Evolutionary conservation across 2,113 vertebrate genomes (phyloP).

Genomic region (Eleginops maclovinus): DNA sequence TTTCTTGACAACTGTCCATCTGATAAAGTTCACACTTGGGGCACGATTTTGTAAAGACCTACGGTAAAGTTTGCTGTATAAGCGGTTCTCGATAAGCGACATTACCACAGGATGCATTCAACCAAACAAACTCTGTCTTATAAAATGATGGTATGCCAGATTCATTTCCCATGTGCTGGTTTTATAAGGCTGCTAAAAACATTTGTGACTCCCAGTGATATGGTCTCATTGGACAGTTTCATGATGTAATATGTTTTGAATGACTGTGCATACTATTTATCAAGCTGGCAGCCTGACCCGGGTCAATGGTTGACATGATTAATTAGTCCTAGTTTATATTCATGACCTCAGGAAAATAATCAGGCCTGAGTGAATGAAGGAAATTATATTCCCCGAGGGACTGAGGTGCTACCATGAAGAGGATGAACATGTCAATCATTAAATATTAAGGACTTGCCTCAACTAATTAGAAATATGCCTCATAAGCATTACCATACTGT

Average conservation of each 20-base stretch:
- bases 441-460: no score
- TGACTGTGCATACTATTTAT: constrained; percentile 44
- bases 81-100: no score
- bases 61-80: no score
- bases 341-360: constrained; percentile 25
- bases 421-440: constrained; percentile 6
- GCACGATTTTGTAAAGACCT: no score
- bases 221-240: constrained; percentile 26
- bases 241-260: constrained; percentile 51
- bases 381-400: constrained; percentile 16
- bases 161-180: constrained; percentile 10
- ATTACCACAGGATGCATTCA: no score
- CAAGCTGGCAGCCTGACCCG: constrained; percentile 28
- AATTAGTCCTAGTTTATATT: constrained; percentile 37
- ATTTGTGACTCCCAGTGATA: constrained; percentile 29
- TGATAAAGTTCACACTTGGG: no score
- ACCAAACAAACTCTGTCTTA: neutral
- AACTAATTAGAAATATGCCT: neutral
- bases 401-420: constrained; percentile 14
- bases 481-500: neutral
- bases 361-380: constrained; percentile 31
- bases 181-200: constrained; percentile 11
- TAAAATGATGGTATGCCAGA: neutral
- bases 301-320: constrained; percentile 53
- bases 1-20: no score